These are phyloP conservation scores for Dolichotis patagonum DNA, from an alignment of 2,113 vertebrate genomes.

Conservation along the genomic window DNA sequence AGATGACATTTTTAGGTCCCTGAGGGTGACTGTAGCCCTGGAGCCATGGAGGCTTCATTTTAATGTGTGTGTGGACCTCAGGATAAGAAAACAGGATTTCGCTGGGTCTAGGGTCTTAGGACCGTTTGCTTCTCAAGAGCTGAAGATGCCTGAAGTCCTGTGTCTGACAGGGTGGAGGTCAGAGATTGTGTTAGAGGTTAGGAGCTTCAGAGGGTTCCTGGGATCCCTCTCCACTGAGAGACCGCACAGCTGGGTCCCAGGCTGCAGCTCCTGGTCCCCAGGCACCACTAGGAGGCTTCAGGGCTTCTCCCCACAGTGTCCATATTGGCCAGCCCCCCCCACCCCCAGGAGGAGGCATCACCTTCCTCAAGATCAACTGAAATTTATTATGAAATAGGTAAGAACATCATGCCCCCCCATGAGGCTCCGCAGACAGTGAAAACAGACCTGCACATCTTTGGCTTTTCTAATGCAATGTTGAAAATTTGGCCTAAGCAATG, in stretches of 20 bases:
- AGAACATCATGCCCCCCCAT: neutral
- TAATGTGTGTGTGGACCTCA: neutral
- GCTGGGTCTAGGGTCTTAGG: neutral
- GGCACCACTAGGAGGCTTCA: neutral
- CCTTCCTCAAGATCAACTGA: neutral
- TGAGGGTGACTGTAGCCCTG: neutral
- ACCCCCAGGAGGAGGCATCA: neutral
- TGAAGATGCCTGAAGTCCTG: neutral
- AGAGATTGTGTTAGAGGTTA: neutral
- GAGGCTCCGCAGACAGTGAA: accelerated
- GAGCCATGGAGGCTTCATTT: neutral
- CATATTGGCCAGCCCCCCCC: neutral
- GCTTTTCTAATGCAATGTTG: neutral
- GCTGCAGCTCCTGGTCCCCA: neutral
- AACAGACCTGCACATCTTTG: accelerated
- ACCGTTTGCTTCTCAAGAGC: neutral
- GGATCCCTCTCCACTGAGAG: neutral
- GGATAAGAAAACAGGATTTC: neutral
- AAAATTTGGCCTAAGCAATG: accelerated
- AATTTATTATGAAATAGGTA: neutral
- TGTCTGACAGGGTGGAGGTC: neutral
- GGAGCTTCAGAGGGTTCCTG: neutral
- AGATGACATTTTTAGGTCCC: neutral
- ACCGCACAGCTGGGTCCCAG: neutral
- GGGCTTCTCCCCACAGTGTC: neutral